Evolutionary conservation across 2,888 invertebrate species (phyloP), one percentile per base, ranked within the genome.

Genomic region (Altica lythri): DNA sequence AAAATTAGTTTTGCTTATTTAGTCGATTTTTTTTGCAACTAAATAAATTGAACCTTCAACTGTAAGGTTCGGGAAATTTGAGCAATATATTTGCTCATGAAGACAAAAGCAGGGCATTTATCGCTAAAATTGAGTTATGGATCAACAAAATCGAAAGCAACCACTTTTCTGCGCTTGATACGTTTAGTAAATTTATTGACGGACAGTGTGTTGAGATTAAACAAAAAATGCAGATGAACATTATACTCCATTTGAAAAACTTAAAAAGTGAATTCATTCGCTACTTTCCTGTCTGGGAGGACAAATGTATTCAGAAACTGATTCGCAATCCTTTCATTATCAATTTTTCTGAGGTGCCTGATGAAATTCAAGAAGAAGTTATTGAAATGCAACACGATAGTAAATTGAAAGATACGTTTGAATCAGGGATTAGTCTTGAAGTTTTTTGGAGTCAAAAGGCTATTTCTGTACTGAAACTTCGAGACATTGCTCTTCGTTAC

Each of bases 1-100:
- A 37, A 37, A 4, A n/a, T n/a, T n/a, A n/a, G n/a, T n/a, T n/a
- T n/a, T n/a, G n/a, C n/a, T n/a, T n/a, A n/a, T n/a, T n/a, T n/a
- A n/a, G 46, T 40, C 14, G 32, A 53, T 57, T 9, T 47, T 51
- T 51, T 51, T 18, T 25, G 40, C 53, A 53, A 9, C 29, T 53
- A 34, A 53, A 53, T 22, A 29, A 46, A 53, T 22, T 40, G 25
- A 53, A 53, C 25, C 13, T 47, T 18, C 53, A 53, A 30, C 47
- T 48, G 25, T 48, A 47, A 48, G 35, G 35, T 13, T 48, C 42
- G 10, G 42, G 16, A 9, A 47, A 40, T 13, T 48, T 35, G 10
- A 47, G 16, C 14, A 47, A 40, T 35, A 51, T 51, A 27, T 51
- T 43, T 35, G 37, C 22, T 27, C 30, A 19, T 44, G 53, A 53